These are phyloP conservation scores for Cacoxenus indagator DNA, from an alignment of 2,888 invertebrate species.

Conservation along the genomic window DNA sequence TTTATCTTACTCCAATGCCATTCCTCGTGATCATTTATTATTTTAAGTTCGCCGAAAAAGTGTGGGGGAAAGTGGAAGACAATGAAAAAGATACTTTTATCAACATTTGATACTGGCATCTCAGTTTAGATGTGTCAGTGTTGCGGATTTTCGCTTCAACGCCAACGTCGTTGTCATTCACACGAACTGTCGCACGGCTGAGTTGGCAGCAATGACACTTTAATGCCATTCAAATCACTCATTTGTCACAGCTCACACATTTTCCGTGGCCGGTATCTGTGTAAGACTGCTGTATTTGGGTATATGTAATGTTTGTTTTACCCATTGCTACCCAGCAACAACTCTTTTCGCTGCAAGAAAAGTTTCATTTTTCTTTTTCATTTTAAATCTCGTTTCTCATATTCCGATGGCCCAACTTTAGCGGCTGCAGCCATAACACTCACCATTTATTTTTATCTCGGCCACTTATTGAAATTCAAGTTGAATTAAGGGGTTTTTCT, in stretches of 20 bases:
- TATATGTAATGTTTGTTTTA: no score
- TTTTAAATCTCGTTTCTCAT: no score
- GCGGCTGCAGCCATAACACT: not conserved
- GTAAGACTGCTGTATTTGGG: not conserved
- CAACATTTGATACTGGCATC: not conserved
- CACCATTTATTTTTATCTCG: not conserved
- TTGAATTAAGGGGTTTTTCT: not conserved
- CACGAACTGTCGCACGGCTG: not conserved
- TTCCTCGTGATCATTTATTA: not conserved
- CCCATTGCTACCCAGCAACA: no score
- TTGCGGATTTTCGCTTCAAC: slow-evolving; percentile 7
- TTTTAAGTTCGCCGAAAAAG: not conserved
- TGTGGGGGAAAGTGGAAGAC: not conserved
- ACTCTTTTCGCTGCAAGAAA: not conserved
- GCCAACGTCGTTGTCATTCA: slow-evolving; percentile 1
- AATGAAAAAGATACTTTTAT: not conserved
- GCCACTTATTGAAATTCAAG: slow-evolving; percentile 1
- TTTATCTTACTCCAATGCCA: not conserved
- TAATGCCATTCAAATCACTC: slow-evolving; percentile 20
- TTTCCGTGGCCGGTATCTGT: not conserved
- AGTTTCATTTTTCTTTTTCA: not conserved
- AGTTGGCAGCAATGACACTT: slow-evolving; percentile 12
- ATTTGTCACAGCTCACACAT: not conserved
- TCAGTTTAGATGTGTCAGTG: not conserved
- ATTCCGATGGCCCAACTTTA: not conserved